phyloP scores from a whole-genome alignment of 2,888 invertebrate genomes.

The Spisula subtruncata region DNA sequence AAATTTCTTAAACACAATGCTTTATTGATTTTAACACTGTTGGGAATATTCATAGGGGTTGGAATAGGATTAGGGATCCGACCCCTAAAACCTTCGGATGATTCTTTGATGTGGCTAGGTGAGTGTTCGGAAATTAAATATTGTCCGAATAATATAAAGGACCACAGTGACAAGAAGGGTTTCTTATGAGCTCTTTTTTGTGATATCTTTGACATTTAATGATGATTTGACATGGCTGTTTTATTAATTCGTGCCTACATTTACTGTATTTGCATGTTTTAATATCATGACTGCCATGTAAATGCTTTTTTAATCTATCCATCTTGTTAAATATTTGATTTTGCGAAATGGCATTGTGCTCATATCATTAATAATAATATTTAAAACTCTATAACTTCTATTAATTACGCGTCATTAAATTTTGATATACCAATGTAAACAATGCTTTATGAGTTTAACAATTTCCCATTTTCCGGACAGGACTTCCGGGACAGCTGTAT shows the following conservation, averaged over 20 bases:
- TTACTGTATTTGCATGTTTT: too few species aligned
- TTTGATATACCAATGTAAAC: too few species aligned
- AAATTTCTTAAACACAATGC: slow-evolving; percentile 10
- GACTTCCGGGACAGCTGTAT: slow-evolving; percentile 83
- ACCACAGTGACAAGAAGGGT: too few species aligned
- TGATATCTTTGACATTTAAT: not conserved
- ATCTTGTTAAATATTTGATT: not conserved
- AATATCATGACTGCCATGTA: too few species aligned
- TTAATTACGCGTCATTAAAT: too few species aligned
- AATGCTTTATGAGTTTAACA: too few species aligned
- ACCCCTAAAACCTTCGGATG: slow-evolving; percentile 60
- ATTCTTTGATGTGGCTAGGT: slow-evolving; percentile 76
- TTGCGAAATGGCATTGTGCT: not conserved
- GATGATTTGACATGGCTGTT: too few species aligned
- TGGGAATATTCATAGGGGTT: slow-evolving; percentile 71
- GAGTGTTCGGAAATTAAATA: too few species aligned
- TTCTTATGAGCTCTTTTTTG: not conserved
- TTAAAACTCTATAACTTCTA: not conserved
- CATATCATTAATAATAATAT: not conserved
- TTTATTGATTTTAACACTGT: slow-evolving; percentile 71
- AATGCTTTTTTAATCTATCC: not conserved
- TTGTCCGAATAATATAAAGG: too few species aligned
- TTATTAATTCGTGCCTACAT: too few species aligned
- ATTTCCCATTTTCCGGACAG: slow-evolving; percentile 64
- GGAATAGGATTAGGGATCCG: slow-evolving; percentile 69